Evolutionary conservation across 37 sponge, comb jelly and placozoan species (phyloP).

Genomic region (Halichondria panicea): DNA sequence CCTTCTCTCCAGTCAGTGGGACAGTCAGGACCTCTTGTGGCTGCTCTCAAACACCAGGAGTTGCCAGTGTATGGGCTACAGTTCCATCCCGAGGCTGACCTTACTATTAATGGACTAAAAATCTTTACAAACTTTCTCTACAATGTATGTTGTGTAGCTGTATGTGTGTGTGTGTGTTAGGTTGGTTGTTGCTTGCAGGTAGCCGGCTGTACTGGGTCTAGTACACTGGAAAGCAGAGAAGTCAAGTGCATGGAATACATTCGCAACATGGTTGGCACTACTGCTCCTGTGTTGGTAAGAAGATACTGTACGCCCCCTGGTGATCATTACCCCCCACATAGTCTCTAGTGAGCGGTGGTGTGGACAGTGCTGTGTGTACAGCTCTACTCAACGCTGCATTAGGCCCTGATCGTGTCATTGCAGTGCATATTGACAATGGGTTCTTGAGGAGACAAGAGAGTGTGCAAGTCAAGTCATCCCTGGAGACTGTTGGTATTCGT

Average conservation of each 20-base stretch:
- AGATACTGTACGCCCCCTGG: neutral
- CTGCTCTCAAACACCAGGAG: slow-evolving; percentile 60
- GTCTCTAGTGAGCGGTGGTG: slow-evolving; percentile 93
- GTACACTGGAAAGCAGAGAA: slow-evolving; percentile 42
- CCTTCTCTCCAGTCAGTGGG: slow-evolving; percentile 26
- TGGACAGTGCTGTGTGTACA: slow-evolving; percentile 90
- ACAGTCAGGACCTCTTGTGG: slow-evolving; percentile 45
- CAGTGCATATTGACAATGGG: slow-evolving; percentile 92
- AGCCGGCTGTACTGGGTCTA: slow-evolving; percentile 46
- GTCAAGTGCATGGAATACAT: slow-evolving; percentile 70
- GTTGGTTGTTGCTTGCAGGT: slow-evolving; percentile 15
- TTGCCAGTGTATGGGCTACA: slow-evolving; percentile 81
- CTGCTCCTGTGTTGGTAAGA: slow-evolving; percentile 72
- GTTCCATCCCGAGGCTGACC: slow-evolving; percentile 94
- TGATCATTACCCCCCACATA: neutral
- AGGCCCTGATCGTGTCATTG: slow-evolving; percentile 64
- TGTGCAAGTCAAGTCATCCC: slow-evolving; percentile 54
- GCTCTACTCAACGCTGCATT: slow-evolving; percentile 82
- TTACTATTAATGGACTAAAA: slow-evolving; percentile 57
- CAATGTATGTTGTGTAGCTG: slow-evolving; percentile 16
- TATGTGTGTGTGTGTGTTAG: slow-evolving; percentile 6
- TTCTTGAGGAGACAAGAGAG: slow-evolving; percentile 91
- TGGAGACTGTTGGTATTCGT: slow-evolving; percentile 71
- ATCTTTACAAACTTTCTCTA: slow-evolving; percentile 85
- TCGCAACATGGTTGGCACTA: slow-evolving; percentile 52